These are phyloP conservation scores for Ormyrus nitidulus DNA, from an alignment of 2,888 invertebrate genomes.

Conservation along the genomic window DNA sequence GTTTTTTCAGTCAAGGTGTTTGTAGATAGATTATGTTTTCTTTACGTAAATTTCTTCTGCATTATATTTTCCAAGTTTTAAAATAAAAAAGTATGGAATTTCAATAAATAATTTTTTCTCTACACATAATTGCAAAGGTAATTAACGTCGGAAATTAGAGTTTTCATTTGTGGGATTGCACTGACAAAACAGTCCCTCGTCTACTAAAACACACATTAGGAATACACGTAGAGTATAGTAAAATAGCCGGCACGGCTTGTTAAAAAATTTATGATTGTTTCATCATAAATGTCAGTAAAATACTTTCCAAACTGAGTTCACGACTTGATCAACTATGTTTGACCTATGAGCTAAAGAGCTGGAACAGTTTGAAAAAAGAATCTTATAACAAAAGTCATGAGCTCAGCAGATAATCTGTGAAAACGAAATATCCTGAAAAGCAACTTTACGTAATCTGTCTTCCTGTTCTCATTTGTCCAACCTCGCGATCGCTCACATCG, in stretches of 20 bases:
- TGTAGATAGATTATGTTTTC: not conserved
- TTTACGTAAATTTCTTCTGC: too few relatives aligned
- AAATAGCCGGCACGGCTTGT: conserved; percentile 37
- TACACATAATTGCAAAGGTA: conserved; percentile 31
- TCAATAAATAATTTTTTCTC: conserved; percentile 42
- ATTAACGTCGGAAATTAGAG: conserved; percentile 14
- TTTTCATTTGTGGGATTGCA: conserved; percentile 22
- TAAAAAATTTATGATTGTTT: conserved; percentile 7
- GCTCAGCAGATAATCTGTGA: too few relatives aligned
- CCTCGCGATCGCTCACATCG: conserved; percentile 7
- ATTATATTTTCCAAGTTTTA: not conserved
- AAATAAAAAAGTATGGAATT: conserved; percentile 46
- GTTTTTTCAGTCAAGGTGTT: conserved; percentile 11
- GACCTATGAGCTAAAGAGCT: too few relatives aligned
- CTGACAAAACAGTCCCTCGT: not conserved
- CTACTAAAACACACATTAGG: not conserved
- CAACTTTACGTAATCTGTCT: not conserved
- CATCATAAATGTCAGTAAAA: not conserved
- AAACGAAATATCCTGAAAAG: too few relatives aligned
- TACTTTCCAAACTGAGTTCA: conserved; percentile 2
- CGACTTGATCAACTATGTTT: too few relatives aligned
- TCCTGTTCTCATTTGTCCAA: conserved; percentile 17
- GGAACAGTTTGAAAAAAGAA: too few relatives aligned
- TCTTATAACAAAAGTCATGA: too few relatives aligned
- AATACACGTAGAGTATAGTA: not conserved